Evolutionary conservation across 2,797 vertebrate species (phyloP), one percentile per base, ranked within the genome.

Genomic region (Alca torda): DNA sequence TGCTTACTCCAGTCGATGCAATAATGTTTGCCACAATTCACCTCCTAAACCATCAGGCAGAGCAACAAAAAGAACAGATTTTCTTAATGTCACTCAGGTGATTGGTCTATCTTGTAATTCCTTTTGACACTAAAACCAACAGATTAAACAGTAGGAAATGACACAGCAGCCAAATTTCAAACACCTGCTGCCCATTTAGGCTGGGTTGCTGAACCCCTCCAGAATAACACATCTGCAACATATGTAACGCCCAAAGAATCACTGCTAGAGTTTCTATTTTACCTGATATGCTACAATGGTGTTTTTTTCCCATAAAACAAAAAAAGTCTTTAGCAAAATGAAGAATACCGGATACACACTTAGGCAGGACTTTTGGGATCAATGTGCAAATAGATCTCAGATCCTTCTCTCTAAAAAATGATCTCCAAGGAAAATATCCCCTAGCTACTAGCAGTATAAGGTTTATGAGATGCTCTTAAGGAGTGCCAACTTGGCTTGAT

Each of bases 61-160:
- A 75, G 37, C 15, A 92, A 87, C 10, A 31, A 53, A 79, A 84
- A 80, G 26, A 91, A 61, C 31, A 54, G 10, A 75, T 90, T 95
- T 92, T 63, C 69, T 63, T 94, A 88, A 95, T 68, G 65, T 86
- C 82, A 84, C 57, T 75, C 33, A 39, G 53, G 41, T 90, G 82
- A 94, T 76, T 68, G 46, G 46, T 94, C 37, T 90, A 20, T 78
- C 28, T 69, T 65, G 14, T 65, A 84, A 92, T 93, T 93, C 69
- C 24, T 87, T 93, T 68, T 84, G 94, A 95, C 85, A 76, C 37
- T 65, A 84, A 89, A 95, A 9, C 8, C 30, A 81, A 65, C 76
- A 83, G 65, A 92, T 87, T 86, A 91, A 87, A 48, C 73, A 84
- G 57, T 10, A 81, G 69, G 73, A 81, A 93, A 93, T 26, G 19